Conservation (phyloP, 2,113 vertebrate genomes). For the Oreochromis spilurus region DNA sequence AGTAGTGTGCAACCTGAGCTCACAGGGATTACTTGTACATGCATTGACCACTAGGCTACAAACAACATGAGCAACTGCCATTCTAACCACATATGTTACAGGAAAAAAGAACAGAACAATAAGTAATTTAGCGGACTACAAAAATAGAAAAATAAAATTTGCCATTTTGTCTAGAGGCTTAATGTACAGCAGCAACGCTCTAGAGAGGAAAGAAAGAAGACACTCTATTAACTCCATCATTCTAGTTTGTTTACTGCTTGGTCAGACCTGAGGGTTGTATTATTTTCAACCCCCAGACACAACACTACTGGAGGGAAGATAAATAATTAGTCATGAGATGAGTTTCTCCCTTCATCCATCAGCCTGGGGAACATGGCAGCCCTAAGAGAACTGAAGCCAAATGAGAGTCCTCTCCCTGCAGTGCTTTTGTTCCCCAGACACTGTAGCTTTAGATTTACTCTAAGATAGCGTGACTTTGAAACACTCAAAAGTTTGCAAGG, state of each 20-base stretch:
- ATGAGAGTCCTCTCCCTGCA: slow-evolving; percentile 28
- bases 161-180: background rate
- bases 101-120: background rate
- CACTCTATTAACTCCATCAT: slow-evolving; percentile 20
- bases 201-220: background rate
- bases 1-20: background rate
- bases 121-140: background rate
- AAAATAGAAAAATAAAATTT: background rate
- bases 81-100: background rate
- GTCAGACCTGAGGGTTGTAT: slow-evolving; percentile 28
- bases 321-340: slow-evolving; percentile 64
- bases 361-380: slow-evolving; percentile 45
- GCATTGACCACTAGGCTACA: background rate
- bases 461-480: slow-evolving; percentile 27
- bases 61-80: background rate
- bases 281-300: slow-evolving; percentile 36
- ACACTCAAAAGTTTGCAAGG: background rate
- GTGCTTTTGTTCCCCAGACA: slow-evolving; percentile 19
- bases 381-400: slow-evolving; percentile 11
- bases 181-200: background rate
- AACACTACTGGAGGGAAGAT: slow-evolving; percentile 47
- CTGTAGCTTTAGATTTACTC: slow-evolving; percentile 5
- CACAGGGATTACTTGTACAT: background rate
- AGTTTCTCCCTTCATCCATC: slow-evolving; percentile 59
- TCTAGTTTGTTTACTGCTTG: slow-evolving; percentile 38